Conservation (phyloP, 2,888 invertebrate genomes). For the Thecocarcelia acutangulata region DNA sequence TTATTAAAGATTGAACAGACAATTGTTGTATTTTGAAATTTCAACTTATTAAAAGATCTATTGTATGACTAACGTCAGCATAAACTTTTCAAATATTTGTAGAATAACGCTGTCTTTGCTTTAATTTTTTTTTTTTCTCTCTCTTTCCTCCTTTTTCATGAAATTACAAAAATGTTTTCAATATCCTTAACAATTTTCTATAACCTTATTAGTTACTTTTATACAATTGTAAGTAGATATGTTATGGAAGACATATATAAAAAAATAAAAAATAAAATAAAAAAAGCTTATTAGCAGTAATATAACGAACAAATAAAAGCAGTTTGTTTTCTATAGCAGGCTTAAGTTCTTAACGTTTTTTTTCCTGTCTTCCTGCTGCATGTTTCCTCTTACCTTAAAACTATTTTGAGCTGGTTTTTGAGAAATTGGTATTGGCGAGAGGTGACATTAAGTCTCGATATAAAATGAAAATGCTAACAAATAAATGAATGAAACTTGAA, state of each 20-base stretch:
- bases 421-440: conserved; percentile 11
- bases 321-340: conserved; percentile 61
- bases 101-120: conserved; percentile 26
- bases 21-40: conserved; percentile 1
- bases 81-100: conserved; percentile 44
- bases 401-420: background rate
- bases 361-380: background rate
- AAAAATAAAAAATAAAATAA: conserved; percentile 24
- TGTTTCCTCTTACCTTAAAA: background rate
- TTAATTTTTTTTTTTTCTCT: background rate
- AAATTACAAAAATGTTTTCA: conserved; percentile 43
- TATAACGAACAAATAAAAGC: conserved; percentile 53
- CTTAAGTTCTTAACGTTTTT: conserved; percentile 58
- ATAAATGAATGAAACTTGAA: conserved; percentile 51
- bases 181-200: conserved; percentile 62
- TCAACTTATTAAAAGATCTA: conserved; percentile 20
- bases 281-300: conserved; percentile 59
- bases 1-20: background rate
- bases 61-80: conserved; percentile 38
- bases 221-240: background rate
- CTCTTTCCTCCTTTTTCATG: background rate
- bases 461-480: conserved; percentile 37
- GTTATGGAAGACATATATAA: background rate
- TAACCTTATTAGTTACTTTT: conserved; percentile 61
- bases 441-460: conserved; percentile 33